Base-by-base conservation (phyloP, 1,140 invertebrate genomes). In the Augochlora pura region DNA sequence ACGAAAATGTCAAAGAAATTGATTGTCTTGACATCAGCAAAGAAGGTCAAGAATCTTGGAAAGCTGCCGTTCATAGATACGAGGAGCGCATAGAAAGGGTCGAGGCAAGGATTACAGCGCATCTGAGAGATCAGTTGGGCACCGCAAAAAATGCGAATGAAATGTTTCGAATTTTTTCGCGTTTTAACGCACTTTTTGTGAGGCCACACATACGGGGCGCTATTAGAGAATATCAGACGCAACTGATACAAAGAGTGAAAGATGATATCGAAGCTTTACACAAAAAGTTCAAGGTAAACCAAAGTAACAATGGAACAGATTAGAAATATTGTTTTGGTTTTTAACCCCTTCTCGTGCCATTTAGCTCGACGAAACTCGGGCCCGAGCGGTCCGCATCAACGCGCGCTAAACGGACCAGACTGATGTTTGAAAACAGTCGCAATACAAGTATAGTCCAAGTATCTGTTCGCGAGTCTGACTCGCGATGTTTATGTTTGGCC, bases 71-170 rank as follows among this genome's bases (percentile, higher is more conserved):
- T 10, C 94, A 96, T 68, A 96, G 98, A 87, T 99, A 99, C 93
- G 98, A 99, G 93, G 99, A 99, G 90, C 95, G 98, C 75, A 99
- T 99, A 87, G 98, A 99, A 92, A 95, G 98, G 68, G 98, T 99
- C 0, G 99, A 99, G 93, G 98, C 98, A 5, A 94, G 98, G 69
- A 99, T 99, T 75, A 99, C 99, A 2, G 98, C 98, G 0, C 97
- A 98, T 91, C 94, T 99, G 0, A 94, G 99, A 69, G 99, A 99
- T 92, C 99, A 99, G 91, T 94, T 99, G 1, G 99, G 98, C 46
- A 99, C 98, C 6, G 99, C 99, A 0, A 99, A 99, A 92, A 99
- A 99, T 94, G 99, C 99, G 23, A 99, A 99, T 93, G 99, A 99
- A 94, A 99, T 99, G 99, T 99, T 99, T 93, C 94, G 98, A 52